A percentile compares a stretch with the other conserved stretches of the same genome.
These are phyloP conservation scores for Harmothoe impar DNA, from an alignment of 2,888 invertebrate genomes.

Conservation along the genomic window DNA sequence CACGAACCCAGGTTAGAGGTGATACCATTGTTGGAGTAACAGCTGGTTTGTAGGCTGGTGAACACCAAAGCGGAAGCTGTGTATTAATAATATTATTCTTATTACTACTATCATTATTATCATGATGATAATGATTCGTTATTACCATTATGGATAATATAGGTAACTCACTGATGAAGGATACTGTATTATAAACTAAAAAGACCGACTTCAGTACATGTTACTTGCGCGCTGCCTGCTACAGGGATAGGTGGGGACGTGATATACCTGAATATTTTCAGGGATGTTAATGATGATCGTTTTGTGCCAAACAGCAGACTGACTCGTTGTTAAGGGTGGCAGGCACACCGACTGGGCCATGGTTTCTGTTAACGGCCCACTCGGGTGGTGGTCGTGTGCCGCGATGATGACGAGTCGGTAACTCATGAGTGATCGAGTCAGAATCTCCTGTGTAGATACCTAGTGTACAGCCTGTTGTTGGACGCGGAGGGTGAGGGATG, in stretches of 20 bases:
- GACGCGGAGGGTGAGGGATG: constrained; percentile 3
- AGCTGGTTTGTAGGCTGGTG: constrained; percentile 54
- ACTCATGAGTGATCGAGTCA: constrained; percentile 58
- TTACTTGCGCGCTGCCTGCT: constrained; percentile 60
- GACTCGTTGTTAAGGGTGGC: background rate
- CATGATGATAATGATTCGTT: background rate
- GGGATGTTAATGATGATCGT: constrained; percentile 40
- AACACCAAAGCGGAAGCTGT: constrained; percentile 60
- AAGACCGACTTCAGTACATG: constrained; percentile 55
- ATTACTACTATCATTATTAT: constrained; percentile 35
- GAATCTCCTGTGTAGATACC: constrained; percentile 52
- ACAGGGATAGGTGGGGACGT: constrained; percentile 25
- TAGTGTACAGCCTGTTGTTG: constrained; percentile 51
- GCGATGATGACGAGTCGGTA: constrained; percentile 23
- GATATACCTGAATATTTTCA: constrained; percentile 7
- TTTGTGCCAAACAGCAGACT: constrained; percentile 53
- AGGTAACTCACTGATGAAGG: constrained; percentile 30
- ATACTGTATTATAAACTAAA: constrained; percentile 17
- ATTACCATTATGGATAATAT: constrained; percentile 44
- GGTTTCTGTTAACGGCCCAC: constrained; percentile 30
- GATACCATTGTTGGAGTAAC: constrained; percentile 38
- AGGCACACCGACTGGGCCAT: constrained; percentile 25
- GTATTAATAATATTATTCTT: constrained; percentile 50
- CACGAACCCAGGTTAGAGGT: constrained; percentile 26
- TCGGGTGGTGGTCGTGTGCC: background rate